Conservation (phyloP, 2,888 invertebrate species). For the Operophtera brumata region DNA sequence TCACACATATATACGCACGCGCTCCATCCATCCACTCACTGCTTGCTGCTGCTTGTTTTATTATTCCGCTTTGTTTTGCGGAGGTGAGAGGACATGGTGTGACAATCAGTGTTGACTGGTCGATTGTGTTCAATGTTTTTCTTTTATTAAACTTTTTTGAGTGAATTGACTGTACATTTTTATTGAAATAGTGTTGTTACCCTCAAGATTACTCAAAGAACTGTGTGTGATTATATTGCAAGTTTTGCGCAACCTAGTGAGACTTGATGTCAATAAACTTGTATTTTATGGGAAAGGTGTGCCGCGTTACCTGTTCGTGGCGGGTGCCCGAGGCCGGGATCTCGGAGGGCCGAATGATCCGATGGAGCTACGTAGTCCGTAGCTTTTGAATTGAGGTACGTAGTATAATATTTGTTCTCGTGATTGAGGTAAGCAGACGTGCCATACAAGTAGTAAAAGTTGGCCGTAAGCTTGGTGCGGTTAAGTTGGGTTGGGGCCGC, state of each 20-base stretch:
- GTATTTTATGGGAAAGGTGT: constrained; percentile 78
- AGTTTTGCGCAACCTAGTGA: constrained; percentile 71
- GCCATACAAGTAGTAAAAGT: constrained; percentile 6
- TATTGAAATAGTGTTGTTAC: constrained; percentile 31
- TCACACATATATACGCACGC: constrained; percentile 33
- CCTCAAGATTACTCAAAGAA: constrained; percentile 39
- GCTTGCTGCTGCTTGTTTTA: constrained; percentile 28
- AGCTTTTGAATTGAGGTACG: constrained; percentile 59
- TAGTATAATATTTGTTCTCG: constrained; percentile 4
- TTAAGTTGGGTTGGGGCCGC: constrained; percentile 38
- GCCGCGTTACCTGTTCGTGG: constrained; percentile 76
- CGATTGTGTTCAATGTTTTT: constrained; percentile 72
- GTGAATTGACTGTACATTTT: constrained; percentile 57
- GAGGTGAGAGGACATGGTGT: constrained; percentile 70
- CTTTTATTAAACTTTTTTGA: constrained; percentile 58
- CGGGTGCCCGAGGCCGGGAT: constrained; percentile 57
- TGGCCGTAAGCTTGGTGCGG: constrained; percentile 44
- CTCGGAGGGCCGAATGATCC: constrained; percentile 35
- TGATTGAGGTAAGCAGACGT: constrained; percentile 57
- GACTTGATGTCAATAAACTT: constrained; percentile 80
- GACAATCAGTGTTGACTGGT: constrained; percentile 29
- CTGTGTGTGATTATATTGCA: constrained; percentile 59
- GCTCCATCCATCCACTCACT: constrained; percentile 11
- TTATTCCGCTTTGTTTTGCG: constrained; percentile 80
- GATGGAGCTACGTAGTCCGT: constrained; percentile 60